Evolutionary conservation across 2,888 invertebrate genomes (phyloP).

Genomic region (Mellilla xanthometata): DNA sequence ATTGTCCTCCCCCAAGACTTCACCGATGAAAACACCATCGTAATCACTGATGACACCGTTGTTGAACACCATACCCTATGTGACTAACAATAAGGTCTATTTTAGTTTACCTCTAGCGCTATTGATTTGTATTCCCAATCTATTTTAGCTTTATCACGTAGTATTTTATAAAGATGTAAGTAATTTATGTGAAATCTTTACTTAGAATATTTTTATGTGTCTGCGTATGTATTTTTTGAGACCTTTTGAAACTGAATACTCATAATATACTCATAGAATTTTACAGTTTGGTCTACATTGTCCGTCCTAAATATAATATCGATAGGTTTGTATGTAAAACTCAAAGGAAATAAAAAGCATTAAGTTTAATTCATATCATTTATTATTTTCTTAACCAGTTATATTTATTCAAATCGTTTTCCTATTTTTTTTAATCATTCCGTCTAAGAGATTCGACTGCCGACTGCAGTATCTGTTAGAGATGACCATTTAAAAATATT

Average conservation of each 20-base stretch:
- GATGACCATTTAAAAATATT: constrained; percentile 79
- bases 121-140: too few relatives aligned
- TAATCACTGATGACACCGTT: constrained; percentile 67
- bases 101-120: too few relatives aligned
- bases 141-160: too few relatives aligned
- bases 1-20: constrained; percentile 68
- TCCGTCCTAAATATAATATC: constrained; percentile 36
- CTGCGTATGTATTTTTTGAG: too few relatives aligned
- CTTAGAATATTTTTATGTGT: too few relatives aligned
- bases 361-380: constrained; percentile 71
- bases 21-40: constrained; percentile 62
- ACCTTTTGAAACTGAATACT: too few relatives aligned
- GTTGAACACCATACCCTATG: constrained; percentile 69
- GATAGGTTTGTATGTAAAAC: constrained; percentile 9
- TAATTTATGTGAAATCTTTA: too few relatives aligned
- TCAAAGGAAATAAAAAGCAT: constrained; percentile 28
- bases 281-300: not conserved
- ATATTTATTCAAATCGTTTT: constrained; percentile 80
- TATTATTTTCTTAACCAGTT: constrained; percentile 82
- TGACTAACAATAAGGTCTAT: constrained; percentile 41
- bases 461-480: constrained; percentile 72
- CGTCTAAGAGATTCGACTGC: constrained; percentile 79
- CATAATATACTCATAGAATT: too few relatives aligned
- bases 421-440: constrained; percentile 79
- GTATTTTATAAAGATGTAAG: too few relatives aligned